These are phyloP conservation scores for Osmerus mordax DNA, from an alignment of 2,113 vertebrate species.

Conservation along the genomic window DNA sequence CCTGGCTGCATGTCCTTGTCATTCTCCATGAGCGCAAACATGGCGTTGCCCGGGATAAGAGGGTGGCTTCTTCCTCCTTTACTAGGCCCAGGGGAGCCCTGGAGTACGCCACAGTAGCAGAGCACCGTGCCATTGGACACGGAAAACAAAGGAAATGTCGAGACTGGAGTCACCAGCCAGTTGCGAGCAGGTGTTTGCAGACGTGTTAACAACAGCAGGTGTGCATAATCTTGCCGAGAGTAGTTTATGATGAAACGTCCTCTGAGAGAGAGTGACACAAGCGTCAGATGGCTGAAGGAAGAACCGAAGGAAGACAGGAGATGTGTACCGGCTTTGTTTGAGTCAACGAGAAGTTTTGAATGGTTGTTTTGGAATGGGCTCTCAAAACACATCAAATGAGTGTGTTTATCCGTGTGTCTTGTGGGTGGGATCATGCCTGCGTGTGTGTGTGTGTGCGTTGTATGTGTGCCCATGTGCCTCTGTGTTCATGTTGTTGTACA, in stretches of 20 bases:
- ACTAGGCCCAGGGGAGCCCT: slow-evolving; percentile 62
- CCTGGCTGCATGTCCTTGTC: slow-evolving; percentile 71
- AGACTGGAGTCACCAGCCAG: slow-evolving; percentile 16
- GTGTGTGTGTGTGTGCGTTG: background rate
- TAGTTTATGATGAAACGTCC: slow-evolving; percentile 39
- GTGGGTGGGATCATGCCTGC: background rate
- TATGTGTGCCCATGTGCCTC: background rate
- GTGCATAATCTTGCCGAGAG: slow-evolving; percentile 24
- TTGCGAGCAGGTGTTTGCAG: slow-evolving; percentile 47
- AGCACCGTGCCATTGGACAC: slow-evolving; percentile 53
- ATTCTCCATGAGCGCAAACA: slow-evolving; percentile 70
- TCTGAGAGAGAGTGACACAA: slow-evolving; percentile 32
- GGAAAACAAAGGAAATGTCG: slow-evolving; percentile 56
- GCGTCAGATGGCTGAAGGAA: slow-evolving; percentile 21
- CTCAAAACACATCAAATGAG: background rate
- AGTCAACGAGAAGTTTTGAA: too few relatives aligned
- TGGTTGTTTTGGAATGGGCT: too few relatives aligned
- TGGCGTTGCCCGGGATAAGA: slow-evolving; percentile 58
- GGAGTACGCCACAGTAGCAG: slow-evolving; percentile 41
- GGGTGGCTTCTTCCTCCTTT: slow-evolving; percentile 59
- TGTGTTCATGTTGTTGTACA: background rate
- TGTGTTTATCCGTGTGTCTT: background rate
- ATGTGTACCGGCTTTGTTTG: background rate
- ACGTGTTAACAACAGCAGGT: slow-evolving; percentile 42
- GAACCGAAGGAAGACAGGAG: slow-evolving; percentile 9